Evolutionary conservation across 2,888 invertebrate genomes (phyloP), one percentile per base, ranked within the genome.

Genomic region (Adineta ricciae): DNA sequence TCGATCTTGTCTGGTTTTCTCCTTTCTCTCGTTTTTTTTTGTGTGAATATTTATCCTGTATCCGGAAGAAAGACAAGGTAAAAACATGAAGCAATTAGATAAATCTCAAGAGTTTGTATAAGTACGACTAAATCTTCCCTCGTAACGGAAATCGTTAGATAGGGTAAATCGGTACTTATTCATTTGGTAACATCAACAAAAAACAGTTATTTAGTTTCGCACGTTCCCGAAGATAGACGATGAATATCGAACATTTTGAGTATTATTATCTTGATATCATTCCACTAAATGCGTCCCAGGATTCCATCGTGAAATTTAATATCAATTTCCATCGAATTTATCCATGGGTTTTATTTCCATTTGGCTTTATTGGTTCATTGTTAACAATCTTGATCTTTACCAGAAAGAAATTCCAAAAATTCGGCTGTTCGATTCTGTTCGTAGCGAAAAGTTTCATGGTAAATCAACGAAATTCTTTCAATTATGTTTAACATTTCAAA

Each of bases 171-270:
- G 11, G 46, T 46, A 46, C 46, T 46, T 46, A 46, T 46, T 46
- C 46, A 8, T 46, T n/a, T n/a, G n/a, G n/a, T n/a, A n/a, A n/a
- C n/a, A n/a, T n/a, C n/a, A n/a, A n/a, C n/a, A n/a, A n/a, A 46
- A 46, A 46, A 46, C 46, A 46, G n/a, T 46, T 11, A 46, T 5
- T 46, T 46, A 46, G 46, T 46, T 46, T 46, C 46, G 5, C 11
- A 46, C 46, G 46, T 46, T 46, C 46, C 11, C 5, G 11, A 46
- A 46, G 56, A 56, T 56, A 56, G 11, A 56, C 5, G n/a, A 78
- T 78, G 78, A 78, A 78, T 41, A 78, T 78, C 14, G 78, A 78
- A 78, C 24, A 78, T 78, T 78, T 78, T 78, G 78, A 78, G 41
- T 78, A 78, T 41, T 78, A 78, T 78, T 11, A 78, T n/a, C 41